Conservation (phyloP, 2,113 vertebrate species). For the Lycaon pictus region DNA sequence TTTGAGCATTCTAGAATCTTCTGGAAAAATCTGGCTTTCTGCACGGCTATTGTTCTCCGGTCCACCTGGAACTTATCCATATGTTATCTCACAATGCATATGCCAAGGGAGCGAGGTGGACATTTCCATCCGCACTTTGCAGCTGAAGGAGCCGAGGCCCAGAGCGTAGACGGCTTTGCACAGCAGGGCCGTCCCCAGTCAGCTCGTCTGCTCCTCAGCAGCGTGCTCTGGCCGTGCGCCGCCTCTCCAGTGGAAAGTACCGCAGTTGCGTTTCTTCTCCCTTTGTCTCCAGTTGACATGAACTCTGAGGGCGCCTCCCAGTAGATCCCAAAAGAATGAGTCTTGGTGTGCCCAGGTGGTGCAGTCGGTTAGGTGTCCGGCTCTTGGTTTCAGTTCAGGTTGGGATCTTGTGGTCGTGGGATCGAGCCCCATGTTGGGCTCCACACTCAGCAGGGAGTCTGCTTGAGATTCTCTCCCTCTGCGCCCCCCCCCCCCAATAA, state of each 20-base stretch:
- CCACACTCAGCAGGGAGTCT: neutral
- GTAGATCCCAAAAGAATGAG: neutral
- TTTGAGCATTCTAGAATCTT: neutral
- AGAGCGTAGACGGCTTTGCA: no score
- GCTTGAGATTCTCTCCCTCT: neutral
- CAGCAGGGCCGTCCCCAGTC: neutral
- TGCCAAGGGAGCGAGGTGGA: neutral
- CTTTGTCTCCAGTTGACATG: neutral
- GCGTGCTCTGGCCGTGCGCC: neutral
- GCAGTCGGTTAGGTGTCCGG: neutral
- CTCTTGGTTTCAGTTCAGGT: neutral
- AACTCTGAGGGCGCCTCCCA: neutral
- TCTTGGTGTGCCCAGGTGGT: neutral
- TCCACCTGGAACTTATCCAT: neutral
- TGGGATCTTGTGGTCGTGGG: neutral
- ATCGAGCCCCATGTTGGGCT: neutral
- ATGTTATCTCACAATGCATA: neutral
- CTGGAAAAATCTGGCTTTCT: neutral
- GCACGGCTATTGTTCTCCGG: neutral
- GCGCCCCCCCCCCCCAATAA: no score
- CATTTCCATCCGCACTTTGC: neutral
- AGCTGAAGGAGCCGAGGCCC: neutral
- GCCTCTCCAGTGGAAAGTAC: neutral
- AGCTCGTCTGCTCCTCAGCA: rapidly evolving
- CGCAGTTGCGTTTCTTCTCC: neutral